Evolutionary conservation across 2,888 invertebrate species (phyloP).

Genomic region (Trilocha varians): DNA sequence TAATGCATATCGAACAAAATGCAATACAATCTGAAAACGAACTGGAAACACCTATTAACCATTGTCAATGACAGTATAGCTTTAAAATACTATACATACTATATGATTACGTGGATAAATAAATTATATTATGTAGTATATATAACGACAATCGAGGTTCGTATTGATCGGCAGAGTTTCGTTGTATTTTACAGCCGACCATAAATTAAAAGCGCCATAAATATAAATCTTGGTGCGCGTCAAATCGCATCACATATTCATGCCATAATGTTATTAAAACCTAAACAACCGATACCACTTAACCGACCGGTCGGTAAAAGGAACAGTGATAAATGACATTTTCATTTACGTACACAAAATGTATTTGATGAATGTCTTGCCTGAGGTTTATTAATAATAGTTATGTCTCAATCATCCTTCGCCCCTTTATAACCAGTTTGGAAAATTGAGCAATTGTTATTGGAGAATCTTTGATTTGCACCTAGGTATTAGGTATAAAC

Average conservation of each 20-base stretch:
- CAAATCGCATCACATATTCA: slow-evolving; percentile 63
- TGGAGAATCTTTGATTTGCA: too few relatives aligned
- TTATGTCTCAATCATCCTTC: too few relatives aligned
- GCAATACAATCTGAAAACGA: slow-evolving; percentile 1
- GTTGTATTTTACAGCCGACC: slow-evolving; percentile 50
- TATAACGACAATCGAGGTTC: slow-evolving; percentile 5
- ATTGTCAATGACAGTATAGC: slow-evolving; percentile 4
- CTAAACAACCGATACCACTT: slow-evolving; percentile 30
- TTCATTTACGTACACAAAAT: not conserved
- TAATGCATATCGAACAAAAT: too few relatives aligned
- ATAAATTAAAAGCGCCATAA: slow-evolving; percentile 65
- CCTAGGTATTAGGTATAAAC: too few relatives aligned
- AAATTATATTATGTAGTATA: slow-evolving; percentile 3
- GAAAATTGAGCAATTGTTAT: too few relatives aligned
- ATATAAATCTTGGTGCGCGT: slow-evolving; percentile 62
- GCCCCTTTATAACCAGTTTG: too few relatives aligned
- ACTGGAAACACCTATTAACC: too few relatives aligned
- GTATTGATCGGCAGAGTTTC: slow-evolving; percentile 44
- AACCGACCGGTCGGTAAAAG: slow-evolving; percentile 5
- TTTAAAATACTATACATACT: not conserved
- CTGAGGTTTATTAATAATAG: too few relatives aligned
- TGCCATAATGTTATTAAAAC: slow-evolving; percentile 47
- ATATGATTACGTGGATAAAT: not conserved
- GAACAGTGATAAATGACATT: slow-evolving; percentile 1
- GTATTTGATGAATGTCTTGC: too few relatives aligned